phyloP scores from a whole-genome alignment of 2,113 vertebrate genomes.

The Rhodinocichla rosea region DNA sequence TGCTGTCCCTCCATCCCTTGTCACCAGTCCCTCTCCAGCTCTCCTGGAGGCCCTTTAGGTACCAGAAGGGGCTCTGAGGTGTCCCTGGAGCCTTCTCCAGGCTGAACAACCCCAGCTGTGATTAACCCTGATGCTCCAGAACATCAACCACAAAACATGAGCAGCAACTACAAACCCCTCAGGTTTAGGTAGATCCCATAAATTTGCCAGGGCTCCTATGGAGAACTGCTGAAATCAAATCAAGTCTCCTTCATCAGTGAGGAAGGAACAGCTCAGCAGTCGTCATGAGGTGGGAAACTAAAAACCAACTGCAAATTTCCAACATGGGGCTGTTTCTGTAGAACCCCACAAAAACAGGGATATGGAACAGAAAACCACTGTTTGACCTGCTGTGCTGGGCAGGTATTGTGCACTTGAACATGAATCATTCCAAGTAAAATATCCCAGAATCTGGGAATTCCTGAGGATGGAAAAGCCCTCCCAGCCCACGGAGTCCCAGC shows the following conservation, averaged over 20 bases:
- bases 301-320: not conserved
- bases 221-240: not conserved
- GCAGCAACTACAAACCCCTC: not conserved
- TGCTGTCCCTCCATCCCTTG: not conserved
- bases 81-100: not conserved
- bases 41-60: not conserved
- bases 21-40: not conserved
- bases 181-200: not conserved
- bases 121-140: not conserved
- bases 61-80: not conserved
- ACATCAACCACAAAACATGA: not conserved
- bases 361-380: not conserved
- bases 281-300: not conserved
- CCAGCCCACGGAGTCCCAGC: fast-evolving
- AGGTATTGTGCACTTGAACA: not conserved
- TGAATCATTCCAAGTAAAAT: not conserved
- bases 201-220: not conserved
- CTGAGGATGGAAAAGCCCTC: not conserved
- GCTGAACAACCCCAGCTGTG: not conserved
- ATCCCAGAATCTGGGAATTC: not conserved
- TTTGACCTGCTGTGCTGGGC: not conserved
- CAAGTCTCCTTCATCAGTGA: not conserved
- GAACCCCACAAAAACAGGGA: not conserved
- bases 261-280: not conserved
- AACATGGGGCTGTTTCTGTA: not conserved